Evolutionary conservation across 1,140 invertebrate species (phyloP), one percentile per base, ranked within the genome.

Genomic region (Alviniconcha marisindica): DNA sequence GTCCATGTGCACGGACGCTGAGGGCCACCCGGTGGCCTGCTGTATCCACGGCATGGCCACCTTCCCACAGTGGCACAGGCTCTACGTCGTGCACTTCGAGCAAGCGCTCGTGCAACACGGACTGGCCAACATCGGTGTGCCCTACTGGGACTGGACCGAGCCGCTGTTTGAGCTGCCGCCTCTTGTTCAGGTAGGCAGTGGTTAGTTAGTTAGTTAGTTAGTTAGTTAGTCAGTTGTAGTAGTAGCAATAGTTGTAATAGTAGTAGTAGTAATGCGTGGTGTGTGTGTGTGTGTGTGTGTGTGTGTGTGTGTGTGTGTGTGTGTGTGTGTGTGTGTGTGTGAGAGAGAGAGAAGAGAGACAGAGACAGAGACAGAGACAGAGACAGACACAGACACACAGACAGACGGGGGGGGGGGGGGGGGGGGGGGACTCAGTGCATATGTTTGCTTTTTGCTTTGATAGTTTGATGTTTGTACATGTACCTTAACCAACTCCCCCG

Each of bases 131-230:
- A 76, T 85, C 38, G 84, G 84, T 40, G 48, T 87, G 7, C 86
- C 86, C 0, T 87, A 86, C 80, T 87, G 86, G 86, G 86, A 87
- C 81, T 86, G 84, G 84, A 81, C 82, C 0, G 48, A 78, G 44
- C 84, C 84, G 10, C 21, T 83, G 5, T 48, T 33, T 0, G 21
- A 48, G 7, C 69, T 87, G 71, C 86, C 86, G 1, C 36, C 40
- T 0, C 60, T 87, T 10, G 83, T 86, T 10, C 48, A 63, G 77
- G 77, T 78, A 56, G 12, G 48, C n/a, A n/a, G n/a, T n/a, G n/a
- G n/a, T n/a, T n/a, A n/a, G n/a, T n/a, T n/a, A n/a, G n/a, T n/a
- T n/a, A n/a, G n/a, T n/a, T n/a, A n/a, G n/a, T n/a, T n/a, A n/a
- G 56, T 0, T 31, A 7, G 24, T 60, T 60, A n/a, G 21, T 60